Conservation (phyloP, 2,888 invertebrate genomes). For the Orthonychiurus folsomi region DNA sequence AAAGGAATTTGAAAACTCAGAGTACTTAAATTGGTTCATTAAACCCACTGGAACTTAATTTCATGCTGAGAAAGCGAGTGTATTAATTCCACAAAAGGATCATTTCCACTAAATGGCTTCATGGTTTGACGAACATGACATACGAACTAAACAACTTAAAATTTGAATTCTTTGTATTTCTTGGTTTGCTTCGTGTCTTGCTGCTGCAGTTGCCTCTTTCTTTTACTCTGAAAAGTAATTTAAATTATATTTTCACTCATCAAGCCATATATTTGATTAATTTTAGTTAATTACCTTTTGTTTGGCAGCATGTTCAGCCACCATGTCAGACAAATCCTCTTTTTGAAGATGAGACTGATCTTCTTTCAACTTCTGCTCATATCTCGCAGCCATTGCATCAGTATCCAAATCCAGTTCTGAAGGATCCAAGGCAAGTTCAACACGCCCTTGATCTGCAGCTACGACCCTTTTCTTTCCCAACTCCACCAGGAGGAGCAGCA, state of each 20-base stretch:
- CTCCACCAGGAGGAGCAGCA: constrained; percentile 48
- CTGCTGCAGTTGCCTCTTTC: constrained; percentile 75
- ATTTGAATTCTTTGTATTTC: constrained; percentile 98
- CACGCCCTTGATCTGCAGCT: constrained; percentile 58
- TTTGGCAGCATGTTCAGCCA: constrained; percentile 93
- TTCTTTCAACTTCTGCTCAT: constrained; percentile 92
- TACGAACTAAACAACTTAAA: too few species aligned
- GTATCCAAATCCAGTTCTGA: constrained; percentile 88
- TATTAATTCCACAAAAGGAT: too few species aligned
- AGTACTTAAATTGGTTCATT: too few species aligned
- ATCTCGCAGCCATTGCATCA: constrained; percentile 88
- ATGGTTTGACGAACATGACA: too few species aligned
- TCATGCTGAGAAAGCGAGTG: too few species aligned
- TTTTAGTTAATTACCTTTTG: constrained; percentile 68
- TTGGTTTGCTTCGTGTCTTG: constrained; percentile 74
- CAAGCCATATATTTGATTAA: constrained; percentile 5
- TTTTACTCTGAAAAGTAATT: constrained; percentile 61
- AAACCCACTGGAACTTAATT: too few species aligned
- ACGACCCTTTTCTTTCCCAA: constrained; percentile 26
- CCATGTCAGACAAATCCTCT: constrained; percentile 96
- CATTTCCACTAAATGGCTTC: too few species aligned
- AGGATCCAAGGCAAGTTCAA: constrained; percentile 93
- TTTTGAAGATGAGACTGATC: constrained; percentile 77
- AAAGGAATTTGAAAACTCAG: too few species aligned
- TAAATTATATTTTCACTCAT: constrained; percentile 4